phyloP scores from a whole-genome alignment of 2,888 invertebrate genomes.

The Heliconius charithonia region DNA sequence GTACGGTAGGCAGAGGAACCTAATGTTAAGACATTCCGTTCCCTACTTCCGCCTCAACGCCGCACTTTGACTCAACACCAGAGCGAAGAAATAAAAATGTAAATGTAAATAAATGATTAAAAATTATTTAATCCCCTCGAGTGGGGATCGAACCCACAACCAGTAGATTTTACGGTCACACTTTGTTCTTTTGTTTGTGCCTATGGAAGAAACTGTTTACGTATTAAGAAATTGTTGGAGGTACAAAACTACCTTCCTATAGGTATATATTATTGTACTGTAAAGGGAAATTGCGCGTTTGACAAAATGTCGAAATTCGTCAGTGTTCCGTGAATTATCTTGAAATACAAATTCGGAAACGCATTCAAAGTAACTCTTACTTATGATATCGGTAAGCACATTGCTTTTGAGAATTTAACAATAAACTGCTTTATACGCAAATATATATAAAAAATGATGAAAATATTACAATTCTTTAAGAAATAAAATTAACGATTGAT shows the following conservation, averaged over 20 bases:
- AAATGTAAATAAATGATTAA: no score
- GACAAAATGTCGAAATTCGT: constrained; percentile 58
- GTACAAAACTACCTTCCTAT: constrained; percentile 46
- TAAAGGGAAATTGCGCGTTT: constrained; percentile 59
- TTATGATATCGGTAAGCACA: constrained; percentile 27
- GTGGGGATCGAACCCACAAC: no score
- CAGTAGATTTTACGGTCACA: no score
- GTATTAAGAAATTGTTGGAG: constrained; percentile 55
- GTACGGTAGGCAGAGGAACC: no score
- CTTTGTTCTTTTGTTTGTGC: no score
- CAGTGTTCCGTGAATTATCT: constrained; percentile 59
- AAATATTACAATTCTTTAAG: neutral
- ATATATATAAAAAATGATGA: neutral
- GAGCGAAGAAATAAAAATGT: no score
- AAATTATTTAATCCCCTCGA: no score
- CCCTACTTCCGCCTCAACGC: no score
- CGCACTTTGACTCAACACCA: no score
- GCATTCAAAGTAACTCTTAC: constrained; percentile 35
- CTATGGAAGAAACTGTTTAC: constrained; percentile 52
- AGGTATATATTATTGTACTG: constrained; percentile 8
- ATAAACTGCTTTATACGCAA: neutral
- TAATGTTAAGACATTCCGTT: no score
- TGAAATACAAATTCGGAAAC: constrained; percentile 58
- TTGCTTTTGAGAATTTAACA: constrained; percentile 15
- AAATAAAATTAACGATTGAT: no score